Conservation (phyloP, 1,140 invertebrate genomes). For the Sinonovacula constricta region DNA sequence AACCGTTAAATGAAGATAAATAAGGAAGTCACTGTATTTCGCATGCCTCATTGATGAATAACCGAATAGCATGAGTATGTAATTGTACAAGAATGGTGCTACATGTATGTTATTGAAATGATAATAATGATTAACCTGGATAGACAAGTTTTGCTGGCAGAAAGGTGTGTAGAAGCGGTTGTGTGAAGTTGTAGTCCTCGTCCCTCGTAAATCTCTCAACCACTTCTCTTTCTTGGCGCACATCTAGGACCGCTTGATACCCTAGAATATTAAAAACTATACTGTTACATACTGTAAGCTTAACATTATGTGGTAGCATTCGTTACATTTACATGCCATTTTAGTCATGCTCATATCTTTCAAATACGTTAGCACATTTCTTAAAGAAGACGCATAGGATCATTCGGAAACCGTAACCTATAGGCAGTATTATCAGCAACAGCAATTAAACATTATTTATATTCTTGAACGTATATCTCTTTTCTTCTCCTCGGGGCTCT, state of each 20-base stretch:
- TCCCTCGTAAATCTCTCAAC: conserved; percentile 38
- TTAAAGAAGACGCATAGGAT: neutral
- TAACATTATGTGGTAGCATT: neutral
- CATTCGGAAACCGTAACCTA: neutral
- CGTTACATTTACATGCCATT: neutral
- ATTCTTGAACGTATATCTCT: no score
- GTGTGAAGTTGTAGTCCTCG: conserved; percentile 44
- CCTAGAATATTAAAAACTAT: neutral
- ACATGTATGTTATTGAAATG: no score
- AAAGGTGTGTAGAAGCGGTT: no score
- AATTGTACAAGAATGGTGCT: no score
- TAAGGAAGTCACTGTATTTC: no score
- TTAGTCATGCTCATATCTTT: neutral
- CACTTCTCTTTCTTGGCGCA: conserved; percentile 31
- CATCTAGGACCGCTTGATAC: conserved; percentile 30
- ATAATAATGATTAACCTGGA: no score
- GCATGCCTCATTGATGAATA: no score
- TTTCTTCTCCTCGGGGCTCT: no score
- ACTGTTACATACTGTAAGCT: neutral
- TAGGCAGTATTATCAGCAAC: neutral
- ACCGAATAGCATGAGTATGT: no score
- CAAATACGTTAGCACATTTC: neutral
- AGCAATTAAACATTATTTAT: no score
- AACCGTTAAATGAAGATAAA: no score
- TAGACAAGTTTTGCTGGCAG: no score